Conservation (phyloP, 2,888 invertebrate species). For the Trissonchulus sp. region DNA sequence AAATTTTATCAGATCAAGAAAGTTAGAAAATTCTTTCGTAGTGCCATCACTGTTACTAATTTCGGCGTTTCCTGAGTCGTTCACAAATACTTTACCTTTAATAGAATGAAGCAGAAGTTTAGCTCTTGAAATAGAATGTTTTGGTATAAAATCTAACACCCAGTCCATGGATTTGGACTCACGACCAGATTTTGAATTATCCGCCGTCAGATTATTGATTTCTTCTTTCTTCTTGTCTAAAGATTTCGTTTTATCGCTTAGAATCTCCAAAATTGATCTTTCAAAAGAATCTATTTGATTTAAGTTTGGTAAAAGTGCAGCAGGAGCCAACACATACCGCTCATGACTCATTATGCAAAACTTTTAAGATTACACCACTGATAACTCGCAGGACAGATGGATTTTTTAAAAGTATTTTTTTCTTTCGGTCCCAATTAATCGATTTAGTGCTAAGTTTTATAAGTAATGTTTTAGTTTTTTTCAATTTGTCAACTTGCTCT, state of each 20-base stretch:
- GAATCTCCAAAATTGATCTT: too few relatives aligned
- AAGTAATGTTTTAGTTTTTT: neutral
- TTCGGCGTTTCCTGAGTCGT: neutral
- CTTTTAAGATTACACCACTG: neutral
- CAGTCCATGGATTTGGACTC: too few relatives aligned
- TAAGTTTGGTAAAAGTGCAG: too few relatives aligned
- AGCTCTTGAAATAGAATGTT: neutral
- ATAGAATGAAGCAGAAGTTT: neutral
- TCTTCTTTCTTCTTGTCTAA: too few relatives aligned
- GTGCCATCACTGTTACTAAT: neutral
- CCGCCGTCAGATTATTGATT: too few relatives aligned
- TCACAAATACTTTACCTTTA: neutral
- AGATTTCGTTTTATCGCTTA: too few relatives aligned
- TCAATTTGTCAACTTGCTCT: neutral
- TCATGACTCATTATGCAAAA: too few relatives aligned
- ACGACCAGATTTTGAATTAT: neutral
- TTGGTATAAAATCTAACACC: neutral
- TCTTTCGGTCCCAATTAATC: neutral
- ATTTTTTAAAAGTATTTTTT: neutral
- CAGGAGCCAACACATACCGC: too few relatives aligned
- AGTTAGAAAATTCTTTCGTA: neutral
- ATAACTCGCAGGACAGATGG: neutral
- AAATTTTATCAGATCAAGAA: neutral
- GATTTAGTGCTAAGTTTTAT: neutral
- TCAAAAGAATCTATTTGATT: too few relatives aligned